Conservation (phyloP, 2,888 invertebrate genomes). For the Seladonia tumulorum region DNA sequence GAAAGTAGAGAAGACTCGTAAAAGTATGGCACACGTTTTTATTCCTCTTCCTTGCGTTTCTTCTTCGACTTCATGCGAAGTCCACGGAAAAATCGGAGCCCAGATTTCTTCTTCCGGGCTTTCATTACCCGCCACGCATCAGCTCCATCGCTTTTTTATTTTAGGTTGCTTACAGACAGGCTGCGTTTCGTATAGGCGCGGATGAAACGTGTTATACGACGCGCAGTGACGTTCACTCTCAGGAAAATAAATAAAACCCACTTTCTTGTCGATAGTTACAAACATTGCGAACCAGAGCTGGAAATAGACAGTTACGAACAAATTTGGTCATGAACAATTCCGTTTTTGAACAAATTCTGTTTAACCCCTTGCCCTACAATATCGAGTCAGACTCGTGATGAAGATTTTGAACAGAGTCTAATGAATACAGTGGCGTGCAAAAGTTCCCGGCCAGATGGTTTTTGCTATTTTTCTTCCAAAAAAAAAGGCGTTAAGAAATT, state of each 20-base stretch:
- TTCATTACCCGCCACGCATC: constrained; percentile 13
- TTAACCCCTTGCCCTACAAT: too few species aligned
- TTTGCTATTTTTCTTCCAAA: too few species aligned
- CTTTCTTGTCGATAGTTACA: too few species aligned
- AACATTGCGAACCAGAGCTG: too few species aligned
- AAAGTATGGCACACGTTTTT: constrained; percentile 72
- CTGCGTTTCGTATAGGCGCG: neutral
- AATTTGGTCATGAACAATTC: too few species aligned
- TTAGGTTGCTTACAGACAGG: neutral
- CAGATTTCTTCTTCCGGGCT: constrained; percentile 1
- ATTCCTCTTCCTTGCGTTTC: constrained; percentile 48
- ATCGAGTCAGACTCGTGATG: too few species aligned
- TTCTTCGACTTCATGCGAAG: neutral
- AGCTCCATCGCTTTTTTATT: neutral
- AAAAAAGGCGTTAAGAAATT: too few species aligned
- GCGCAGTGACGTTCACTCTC: neutral
- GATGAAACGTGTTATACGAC: neutral
- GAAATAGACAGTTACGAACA: too few species aligned
- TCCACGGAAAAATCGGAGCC: neutral
- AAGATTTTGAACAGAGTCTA: too few species aligned
- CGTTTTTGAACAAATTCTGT: too few species aligned
- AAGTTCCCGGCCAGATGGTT: too few species aligned
- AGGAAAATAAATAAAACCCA: neutral
- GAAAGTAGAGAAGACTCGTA: constrained; percentile 69
- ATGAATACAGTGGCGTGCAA: too few species aligned